Evolutionary conservation across 1,140 invertebrate genomes (phyloP).

Genomic region (Hyphantria cunea): DNA sequence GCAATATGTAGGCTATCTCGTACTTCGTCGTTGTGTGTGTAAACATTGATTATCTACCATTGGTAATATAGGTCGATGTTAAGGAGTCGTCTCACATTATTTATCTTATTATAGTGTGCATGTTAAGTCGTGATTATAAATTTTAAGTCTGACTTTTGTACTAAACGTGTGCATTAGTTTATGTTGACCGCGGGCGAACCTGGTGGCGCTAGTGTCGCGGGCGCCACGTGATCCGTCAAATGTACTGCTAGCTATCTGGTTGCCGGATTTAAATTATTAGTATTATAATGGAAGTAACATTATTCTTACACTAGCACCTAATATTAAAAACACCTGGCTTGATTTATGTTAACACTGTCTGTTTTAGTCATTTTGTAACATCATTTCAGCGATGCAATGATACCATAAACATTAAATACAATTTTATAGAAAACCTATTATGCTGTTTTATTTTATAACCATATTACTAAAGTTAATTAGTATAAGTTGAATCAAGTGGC

Average conservation of each 20-base stretch:
- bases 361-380: constrained; percentile 29
- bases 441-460: background rate
- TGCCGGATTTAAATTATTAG: constrained; percentile 29
- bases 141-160: constrained; percentile 73
- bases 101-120: constrained; percentile 25
- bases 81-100: constrained; percentile 29
- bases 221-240: constrained; percentile 41
- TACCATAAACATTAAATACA: constrained; percentile 29
- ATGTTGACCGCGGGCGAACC: too few relatives aligned
- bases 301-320: constrained; percentile 38
- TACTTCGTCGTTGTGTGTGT: constrained; percentile 25
- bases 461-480: background rate
- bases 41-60: constrained; percentile 16
- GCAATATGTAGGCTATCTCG: constrained; percentile 19
- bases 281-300: constrained; percentile 28
- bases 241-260: constrained; percentile 24
- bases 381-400: constrained; percentile 29
- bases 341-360: constrained; percentile 32
- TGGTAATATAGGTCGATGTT: constrained; percentile 24
- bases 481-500: too few relatives aligned
- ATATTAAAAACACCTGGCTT: constrained; percentile 42
- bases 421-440: constrained; percentile 12
- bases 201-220: background rate
- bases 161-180: constrained; percentile 59
- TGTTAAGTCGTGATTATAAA: constrained; percentile 28